Evolutionary conservation across 2,888 invertebrate species (phyloP), one percentile per base, ranked within the genome.

Genomic region (Plebejus melissa): DNA sequence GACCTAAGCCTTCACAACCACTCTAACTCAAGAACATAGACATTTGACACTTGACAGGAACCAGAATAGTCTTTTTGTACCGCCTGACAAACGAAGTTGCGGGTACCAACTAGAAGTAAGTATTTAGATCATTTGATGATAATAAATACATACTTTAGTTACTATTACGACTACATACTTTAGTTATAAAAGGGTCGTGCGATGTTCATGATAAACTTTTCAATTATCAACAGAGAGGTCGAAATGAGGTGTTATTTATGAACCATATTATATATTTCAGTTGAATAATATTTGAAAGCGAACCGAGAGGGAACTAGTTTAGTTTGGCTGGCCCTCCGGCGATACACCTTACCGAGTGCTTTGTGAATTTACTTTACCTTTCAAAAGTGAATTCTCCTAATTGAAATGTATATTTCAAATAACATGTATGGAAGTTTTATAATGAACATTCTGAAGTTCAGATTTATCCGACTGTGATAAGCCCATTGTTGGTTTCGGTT

Each of bases 371-470:
- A 88, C 88, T 88, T 90, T 87, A 84, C 84, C 84, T 86, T 89
- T 82, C 86, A 83, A 89, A 90, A 88, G 87, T 88, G 89, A 90
- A 89, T 88, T 84, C 79, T 76, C 81, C 83, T 90, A 92, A 92
- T 92, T 92, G 92, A 90, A 91, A 90, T 90, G 85, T 88, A 85
- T 88, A 88, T 87, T 87, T 86, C 85, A 85, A 87, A 88, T 87
- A 88, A 87, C 84, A 85, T 85, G 82, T 84, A 85, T 83, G 79
- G 41, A 77, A 78, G 75, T 77, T 77, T 76, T 76, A 71, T 75
- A 74, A 70, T 70, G 41, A 58, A 69, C 54, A 32, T 57, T 75
- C 16, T 6, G 5, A 36, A 74, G 75, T 74, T 22, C 74, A 32
- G 22, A 38, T 13, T 36, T 57, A 38, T 28, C 4, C 46, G 22